Base-by-base conservation (phyloP, 2,888 invertebrate species). In the Cyaniris semiargus region DNA sequence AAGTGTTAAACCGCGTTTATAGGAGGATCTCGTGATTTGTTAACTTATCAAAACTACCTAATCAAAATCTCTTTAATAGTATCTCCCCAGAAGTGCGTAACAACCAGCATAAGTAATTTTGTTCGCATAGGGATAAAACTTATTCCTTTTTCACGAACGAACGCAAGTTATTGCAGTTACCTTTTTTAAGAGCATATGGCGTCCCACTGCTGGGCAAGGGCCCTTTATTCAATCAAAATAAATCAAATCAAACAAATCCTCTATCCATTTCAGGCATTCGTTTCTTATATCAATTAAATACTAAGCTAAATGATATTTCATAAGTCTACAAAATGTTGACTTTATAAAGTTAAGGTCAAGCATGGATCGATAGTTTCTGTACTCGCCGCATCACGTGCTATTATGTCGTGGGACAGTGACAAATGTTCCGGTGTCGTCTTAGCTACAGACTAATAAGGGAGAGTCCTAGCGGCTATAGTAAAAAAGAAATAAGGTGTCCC, bases 351-450 rank as follows among this genome's bases (percentile, higher is more conserved):
- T 27, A 66, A 66, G 66, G 66, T 66, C 66, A 15, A 13, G 27
- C 58, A 10, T 15, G 27, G 66, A 66, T 66, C 66, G 66, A 66
- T 23, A 60, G 60, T 27, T 27, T 23, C 10, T 23, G 8, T 60
- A 60, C 60, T 60, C 23, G 4, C 10, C 5, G 66, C 27, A 10
- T 27, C 66, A 27, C 66, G 15, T 66, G 44, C 48, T 74, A 76
- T 78, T 53, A 75, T 76, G 75, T 74, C 80, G 80, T 80, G 80
- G 75, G 79, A 80, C 71, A 76, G 13, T 44, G 71, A 48, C 79
- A 76, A 74, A 58, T 76, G 76, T 27, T 71, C 23, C 60, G 21
- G 21, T 60, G 21, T 13, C 27, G 66, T 13, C 27, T 27, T 15
- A 66, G 66, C 27, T 58, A 13, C 8, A 15, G 7, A 15, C 15